These are phyloP conservation scores for Cephus cinctus DNA, from an alignment of 1,140 invertebrate species.

Conservation along the genomic window DNA sequence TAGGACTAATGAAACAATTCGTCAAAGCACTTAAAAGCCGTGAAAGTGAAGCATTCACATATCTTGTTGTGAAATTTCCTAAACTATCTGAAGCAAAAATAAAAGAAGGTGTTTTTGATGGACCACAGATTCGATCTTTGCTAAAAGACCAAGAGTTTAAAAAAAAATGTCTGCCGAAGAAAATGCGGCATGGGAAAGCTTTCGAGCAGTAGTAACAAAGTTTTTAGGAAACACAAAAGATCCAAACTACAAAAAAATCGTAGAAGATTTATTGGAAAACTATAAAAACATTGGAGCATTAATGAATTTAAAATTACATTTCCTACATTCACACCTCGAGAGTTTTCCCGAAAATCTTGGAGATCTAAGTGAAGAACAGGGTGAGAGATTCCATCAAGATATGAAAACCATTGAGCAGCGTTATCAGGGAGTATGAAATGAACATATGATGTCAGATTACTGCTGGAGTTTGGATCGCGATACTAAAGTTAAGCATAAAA, in stretches of 20 bases:
- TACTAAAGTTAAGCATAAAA: no score
- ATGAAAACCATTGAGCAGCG: conserved; percentile 33
- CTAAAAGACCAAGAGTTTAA: no score
- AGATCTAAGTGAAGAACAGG: conserved; percentile 39
- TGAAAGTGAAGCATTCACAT: no score
- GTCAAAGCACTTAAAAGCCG: no score
- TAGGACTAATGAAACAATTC: no score
- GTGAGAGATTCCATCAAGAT: conserved; percentile 46
- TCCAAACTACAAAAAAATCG: conserved; percentile 29
- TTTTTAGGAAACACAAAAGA: conserved; percentile 25
- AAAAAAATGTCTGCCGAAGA: conserved; percentile 2
- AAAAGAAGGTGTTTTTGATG: no score
- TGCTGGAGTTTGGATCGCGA: no score
- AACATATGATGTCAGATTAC: conserved; percentile 39
- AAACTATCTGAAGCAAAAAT: no score
- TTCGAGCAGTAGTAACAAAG: conserved; percentile 5
- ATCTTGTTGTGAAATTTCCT: no score
- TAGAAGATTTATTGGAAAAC: conserved; percentile 27
- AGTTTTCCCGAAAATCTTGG: conserved; percentile 39
- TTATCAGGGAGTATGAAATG: conserved; percentile 37
- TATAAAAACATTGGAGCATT: conserved; percentile 31
- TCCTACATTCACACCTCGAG: conserved; percentile 46
- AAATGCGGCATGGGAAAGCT: conserved; percentile 12
- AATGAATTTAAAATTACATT: conserved; percentile 44
- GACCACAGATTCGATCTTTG: no score